Base-by-base conservation (phyloP, 2,888 invertebrate species). In the Lordiphosa andalusiaca region DNA sequence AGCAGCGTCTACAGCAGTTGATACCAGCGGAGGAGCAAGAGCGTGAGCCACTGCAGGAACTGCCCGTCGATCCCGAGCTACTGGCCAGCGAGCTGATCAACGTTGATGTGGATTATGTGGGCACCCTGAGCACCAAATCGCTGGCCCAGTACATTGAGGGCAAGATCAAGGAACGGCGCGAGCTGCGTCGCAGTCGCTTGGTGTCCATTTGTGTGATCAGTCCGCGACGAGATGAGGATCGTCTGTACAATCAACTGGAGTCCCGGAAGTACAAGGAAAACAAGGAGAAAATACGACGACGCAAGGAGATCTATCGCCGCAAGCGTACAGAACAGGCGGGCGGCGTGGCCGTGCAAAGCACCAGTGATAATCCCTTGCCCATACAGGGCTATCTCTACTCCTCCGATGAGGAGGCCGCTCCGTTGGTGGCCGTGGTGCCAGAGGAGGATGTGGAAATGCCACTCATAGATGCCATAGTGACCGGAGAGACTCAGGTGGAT, bases 211-310 rank as follows among this genome's bases (percentile, higher is more conserved):
- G 92, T 54, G 91, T 93, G 2, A 94, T 94, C 44, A 94, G 93
- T 84, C 96, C 96, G 0, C 91, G 96, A 33, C 92, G 94, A 1
- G 95, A 96, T 86, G 95, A 95, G 84, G 95, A 95, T 86, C 93
- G 93, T 72, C 73, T 93, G 38, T 92, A 93, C 41, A 93, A 93
- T 60, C 92, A 93, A 62, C 89, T 93, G 61, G 94, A 94, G 84
- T 91, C 94, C 66, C 94, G 93, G 84, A 92, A 93, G 47, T 95
- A 95, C 88, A 93, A 93, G 86, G 93, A 94, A 82, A 94, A 95
- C 36, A 95, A 95, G 85, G 95, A 95, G 84, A 94, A 94, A 87
- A 89, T 95, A 64, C 91, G 94, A 6, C 91, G 93, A 21, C 87
- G 90, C 12, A 89, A 89, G 57, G 89, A 90, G 58, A 72, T 75